Evolutionary conservation across 2,888 invertebrate species (phyloP).

Genomic region (Pandemis heparana): DNA sequence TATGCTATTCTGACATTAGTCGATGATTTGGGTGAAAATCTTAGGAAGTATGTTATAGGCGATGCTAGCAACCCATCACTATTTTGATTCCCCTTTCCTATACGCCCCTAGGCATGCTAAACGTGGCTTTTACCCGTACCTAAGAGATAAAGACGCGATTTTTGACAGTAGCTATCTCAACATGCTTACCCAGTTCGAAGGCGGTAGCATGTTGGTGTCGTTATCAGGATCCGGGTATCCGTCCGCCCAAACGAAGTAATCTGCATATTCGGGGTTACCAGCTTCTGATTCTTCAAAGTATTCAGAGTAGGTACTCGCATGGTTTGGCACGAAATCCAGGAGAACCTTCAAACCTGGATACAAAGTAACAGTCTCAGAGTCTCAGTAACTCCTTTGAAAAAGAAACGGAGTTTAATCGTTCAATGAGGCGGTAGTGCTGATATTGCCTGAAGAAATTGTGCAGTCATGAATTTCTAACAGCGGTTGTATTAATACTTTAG

Average conservation of each 20-base stretch:
- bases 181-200: constrained; percentile 82
- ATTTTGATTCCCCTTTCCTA: no score
- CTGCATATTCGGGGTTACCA: constrained; percentile 86
- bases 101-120: no score
- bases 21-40: background rate
- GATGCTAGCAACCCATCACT: no score
- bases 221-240: constrained; percentile 74
- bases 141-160: no score
- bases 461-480: no score
- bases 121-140: no score
- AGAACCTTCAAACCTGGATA: constrained; percentile 81
- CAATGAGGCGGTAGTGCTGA: no score
- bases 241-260: constrained; percentile 92
- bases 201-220: constrained; percentile 65
- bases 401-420: no score
- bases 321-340: constrained; percentile 89
- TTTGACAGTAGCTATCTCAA: background rate
- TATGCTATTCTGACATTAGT: background rate
- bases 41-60: no score
- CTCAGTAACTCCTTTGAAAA: background rate
- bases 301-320: constrained; percentile 90
- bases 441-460: no score
- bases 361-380: background rate
- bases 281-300: constrained; percentile 92
- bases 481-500: no score